Conservation (phyloP, 2,113 vertebrate genomes). For the Callionymus lyra region DNA sequence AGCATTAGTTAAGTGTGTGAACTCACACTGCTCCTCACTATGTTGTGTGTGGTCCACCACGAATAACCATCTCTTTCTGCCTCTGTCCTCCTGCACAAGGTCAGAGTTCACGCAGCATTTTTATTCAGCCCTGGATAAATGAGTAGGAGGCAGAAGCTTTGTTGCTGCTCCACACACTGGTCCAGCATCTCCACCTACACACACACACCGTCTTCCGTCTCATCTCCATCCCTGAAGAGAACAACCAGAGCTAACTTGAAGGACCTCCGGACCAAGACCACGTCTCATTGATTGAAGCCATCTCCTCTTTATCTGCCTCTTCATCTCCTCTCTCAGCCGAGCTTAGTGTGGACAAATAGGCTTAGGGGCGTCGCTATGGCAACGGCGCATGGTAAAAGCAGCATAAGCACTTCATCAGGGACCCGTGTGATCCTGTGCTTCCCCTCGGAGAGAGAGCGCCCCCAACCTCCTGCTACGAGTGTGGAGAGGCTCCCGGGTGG, state of each 20-base stretch:
- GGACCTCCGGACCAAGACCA: neutral
- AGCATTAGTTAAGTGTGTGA: no score
- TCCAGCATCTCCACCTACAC: slow-evolving; percentile 39
- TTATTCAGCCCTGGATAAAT: no score
- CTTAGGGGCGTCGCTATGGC: slow-evolving; percentile 69
- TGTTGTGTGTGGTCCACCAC: no score
- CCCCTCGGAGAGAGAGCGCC: slow-evolving; percentile 42
- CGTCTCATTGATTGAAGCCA: slow-evolving; percentile 22
- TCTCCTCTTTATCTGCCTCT: slow-evolving; percentile 46
- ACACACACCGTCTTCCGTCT: slow-evolving; percentile 12
- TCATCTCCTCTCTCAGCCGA: slow-evolving; percentile 44
- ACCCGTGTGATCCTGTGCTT: slow-evolving; percentile 37
- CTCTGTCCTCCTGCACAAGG: no score
- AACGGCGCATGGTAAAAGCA: slow-evolving; percentile 61
- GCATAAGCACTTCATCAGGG: slow-evolving; percentile 50
- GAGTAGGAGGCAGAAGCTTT: no score
- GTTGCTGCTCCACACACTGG: slow-evolving; percentile 36
- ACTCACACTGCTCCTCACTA: no score
- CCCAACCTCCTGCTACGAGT: slow-evolving; percentile 53
- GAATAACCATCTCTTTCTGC: no score
- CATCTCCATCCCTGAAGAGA: slow-evolving; percentile 5
- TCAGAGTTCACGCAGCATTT: no score
- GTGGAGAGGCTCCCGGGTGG: slow-evolving; percentile 38
- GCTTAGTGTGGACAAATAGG: slow-evolving; percentile 59
- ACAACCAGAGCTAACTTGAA: no score